phyloP scores from a whole-genome alignment of 2,113 vertebrate genomes.

The Anser cygnoides region DNA sequence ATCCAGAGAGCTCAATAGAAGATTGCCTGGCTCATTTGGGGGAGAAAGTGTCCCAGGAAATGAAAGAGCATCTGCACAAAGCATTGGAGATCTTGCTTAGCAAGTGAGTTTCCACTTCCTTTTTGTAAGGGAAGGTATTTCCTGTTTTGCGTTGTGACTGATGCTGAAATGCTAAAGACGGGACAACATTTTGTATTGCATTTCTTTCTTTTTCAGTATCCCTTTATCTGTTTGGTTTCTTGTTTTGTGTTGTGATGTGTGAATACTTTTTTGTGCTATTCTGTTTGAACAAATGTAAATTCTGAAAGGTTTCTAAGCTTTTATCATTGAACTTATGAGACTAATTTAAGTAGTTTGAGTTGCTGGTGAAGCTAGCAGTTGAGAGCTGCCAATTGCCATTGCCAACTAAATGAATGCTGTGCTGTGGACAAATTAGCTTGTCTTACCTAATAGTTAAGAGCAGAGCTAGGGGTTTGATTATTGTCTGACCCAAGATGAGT shows the following conservation, averaged over 20 bases:
- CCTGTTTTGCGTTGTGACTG: not conserved
- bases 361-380: not conserved
- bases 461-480: not conserved
- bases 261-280: not conserved
- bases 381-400: not conserved
- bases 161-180: not conserved
- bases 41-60: constrained; percentile 78
- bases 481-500: not conserved
- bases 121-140: constrained; percentile 4
- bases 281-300: not conserved
- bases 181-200: not conserved
- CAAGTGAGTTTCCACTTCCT: constrained; percentile 80
- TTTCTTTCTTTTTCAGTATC: not conserved
- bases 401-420: not conserved
- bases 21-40: constrained; percentile 87
- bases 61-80: constrained; percentile 79
- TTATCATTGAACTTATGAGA: not conserved
- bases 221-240: not conserved
- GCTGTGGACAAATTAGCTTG: not conserved
- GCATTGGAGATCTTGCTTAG: constrained; percentile 83
- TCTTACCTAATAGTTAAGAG: not conserved
- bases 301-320: not conserved
- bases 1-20: constrained; percentile 88
- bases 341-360: not conserved
- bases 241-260: not conserved